Evolutionary conservation across 2,113 vertebrate genomes (phyloP), one percentile per base, ranked within the genome.

Genomic region (Rhea pennata): DNA sequence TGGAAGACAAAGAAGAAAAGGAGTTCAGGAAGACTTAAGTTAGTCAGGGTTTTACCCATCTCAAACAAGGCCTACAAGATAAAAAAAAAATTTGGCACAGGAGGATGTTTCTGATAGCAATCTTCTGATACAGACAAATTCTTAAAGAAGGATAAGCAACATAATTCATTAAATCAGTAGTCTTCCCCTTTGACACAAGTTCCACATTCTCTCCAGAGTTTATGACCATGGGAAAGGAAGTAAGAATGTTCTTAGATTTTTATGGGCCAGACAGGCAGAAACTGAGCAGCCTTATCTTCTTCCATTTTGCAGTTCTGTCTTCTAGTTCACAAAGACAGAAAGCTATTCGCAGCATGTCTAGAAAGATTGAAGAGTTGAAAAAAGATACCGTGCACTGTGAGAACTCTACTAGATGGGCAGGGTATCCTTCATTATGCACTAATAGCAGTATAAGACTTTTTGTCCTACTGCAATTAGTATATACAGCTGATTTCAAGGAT

Each of bases 161-260:
- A 96, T 96, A 93, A 95, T 40, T 95, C 80, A 90, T 84, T 67
- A 87, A 94, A 67, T 84, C 88, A 96, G 64, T 93, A 88, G 72
- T 85, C 64, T 90, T 92, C 82, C 83, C 58, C 80, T 94, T 92
- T 90, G 95, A 94, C 93, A 95, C 77, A 82, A 87, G 51, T 81
- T 96, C 80, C 77, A 95, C 92, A 93, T 97, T 93, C 84, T 93
- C 77, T 92, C 76, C 86, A 92, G 88, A 88, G 90, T 93, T 97
- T 96, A 97, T 95, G 95, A 84, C 92, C 86, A 96, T 96, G 92
- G 95, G 95, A 97, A 97, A 96, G 93, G 95, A 97, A 97, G 87
- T 88, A 78, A 53, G 77, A 78, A 87, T 88, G 70, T 93, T 91
- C 86, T 58, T 95, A 87, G 88, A 40, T 33, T 61, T 96, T 96